Base-by-base conservation (phyloP, 1,140 invertebrate species). In the Episyrphus balteatus region DNA sequence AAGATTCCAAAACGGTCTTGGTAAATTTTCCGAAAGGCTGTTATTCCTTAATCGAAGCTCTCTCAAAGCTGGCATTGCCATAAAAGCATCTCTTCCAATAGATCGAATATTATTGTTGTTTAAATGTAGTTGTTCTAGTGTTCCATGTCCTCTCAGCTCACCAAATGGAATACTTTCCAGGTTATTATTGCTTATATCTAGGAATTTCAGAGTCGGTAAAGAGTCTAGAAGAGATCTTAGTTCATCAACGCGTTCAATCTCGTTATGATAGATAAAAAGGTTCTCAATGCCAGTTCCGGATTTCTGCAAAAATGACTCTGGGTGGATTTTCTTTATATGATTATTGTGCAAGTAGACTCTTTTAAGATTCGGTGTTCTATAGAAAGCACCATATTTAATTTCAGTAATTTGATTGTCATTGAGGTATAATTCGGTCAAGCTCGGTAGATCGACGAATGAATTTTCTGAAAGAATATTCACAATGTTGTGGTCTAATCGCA, bases 11-110 rank as follows among this genome's bases (percentile, higher is more conserved):
- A 84, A 81, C 2, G 85, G 83, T 49, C 77, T 69, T 46, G 77
- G 76, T 48, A 73, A 69, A 11, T 73, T 71, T 54, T 82, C 78
- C 2, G 76, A 77, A 14, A 88, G 62, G 6, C 83, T 86, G 62
- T 90, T 90, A 56, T 90, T 88, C 41, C 77, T 77, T 44, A 91
- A 70, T 53, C 85, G 73, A 15, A 92, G 70, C 64, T 91, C 87
- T 42, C 84, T 71, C 13, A 92, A 64, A 0, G 84, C 83, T 1
- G 88, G 87, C 80, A 91, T 86, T 13, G 80, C 81, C 49, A 78
- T 75, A 59, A 92, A 83, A 2, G 84, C 82, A 55, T 87, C 82
- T 31, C 78, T 70, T 56, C 86, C 80, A 17, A 92, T 77, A 26
- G 79, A 76, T 37, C 75, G 75, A 14, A 92, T 70, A 48, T 74